Evolutionary conservation across 2,113 vertebrate genomes (phyloP), one percentile per base, ranked within the genome.

Genomic region (Camelus dromedarius): DNA sequence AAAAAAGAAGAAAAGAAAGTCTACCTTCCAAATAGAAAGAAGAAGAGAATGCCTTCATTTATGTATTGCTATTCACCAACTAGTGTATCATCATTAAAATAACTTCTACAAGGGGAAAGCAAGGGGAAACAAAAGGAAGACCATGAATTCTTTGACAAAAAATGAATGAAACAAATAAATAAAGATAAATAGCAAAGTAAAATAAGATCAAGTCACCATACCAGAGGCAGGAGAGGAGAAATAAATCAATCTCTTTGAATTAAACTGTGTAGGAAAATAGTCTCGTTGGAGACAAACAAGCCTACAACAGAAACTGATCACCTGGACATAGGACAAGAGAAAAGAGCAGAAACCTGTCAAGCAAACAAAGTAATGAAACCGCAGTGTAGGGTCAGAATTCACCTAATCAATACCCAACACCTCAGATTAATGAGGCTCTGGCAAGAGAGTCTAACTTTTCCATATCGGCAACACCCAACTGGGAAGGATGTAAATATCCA

Each of bases 271-370:
- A n/a, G 12, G 89, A 77, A 67, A 64, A 62, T 3, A 84, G 72
- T 28, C 11, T 26, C 2, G 3, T 50, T n/a, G 20, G 1, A 67
- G 76, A 97, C n/a, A 88, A 90, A 67, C 8, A 48, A 5, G 24
- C 20, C 82, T 86, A 5, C 30, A 75, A 92, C 28, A 90, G 91
- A 97, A 92, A 98, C 72, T 87, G 81, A 96, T 96, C 50, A 46
- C 56, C 82, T 92, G 81, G 54, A 95, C 95, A 95, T 26, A 79
- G 64, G 70, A 95, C 50, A 86, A 80, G 28, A 81, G 46, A 52
- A 88, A 56, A 94, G 64, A 32, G 50, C 38, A 79, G 30, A 80
- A 96, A 90, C n/a, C 19, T 95, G 50, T n/a, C 93, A 92, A 96
- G 48, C 24, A 35, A 48, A 69, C 1, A 85, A 89, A 89, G 62